These are phyloP conservation scores for Drosophila lutescens DNA, from an alignment of 2,888 invertebrate genomes.

Conservation along the genomic window DNA sequence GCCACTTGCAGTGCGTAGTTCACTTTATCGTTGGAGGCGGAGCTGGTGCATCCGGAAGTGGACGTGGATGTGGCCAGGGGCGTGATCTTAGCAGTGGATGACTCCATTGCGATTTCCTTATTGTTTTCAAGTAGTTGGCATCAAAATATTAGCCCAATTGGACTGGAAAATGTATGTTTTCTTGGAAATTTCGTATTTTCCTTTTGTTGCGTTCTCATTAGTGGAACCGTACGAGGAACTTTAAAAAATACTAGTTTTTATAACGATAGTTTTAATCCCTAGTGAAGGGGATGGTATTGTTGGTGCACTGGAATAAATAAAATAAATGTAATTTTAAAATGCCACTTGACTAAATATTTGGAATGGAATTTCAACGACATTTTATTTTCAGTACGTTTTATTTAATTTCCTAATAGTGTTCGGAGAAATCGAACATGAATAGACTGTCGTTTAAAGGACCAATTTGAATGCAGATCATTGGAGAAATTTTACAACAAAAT, in stretches of 20 bases:
- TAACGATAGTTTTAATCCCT: conserved; percentile 5
- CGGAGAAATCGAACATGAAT: no score
- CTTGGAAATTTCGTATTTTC: conserved; percentile 15
- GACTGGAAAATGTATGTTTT: conserved; percentile 8
- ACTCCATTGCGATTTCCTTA: conserved; percentile 47
- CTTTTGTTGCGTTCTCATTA: conserved; percentile 47
- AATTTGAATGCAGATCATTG: no score
- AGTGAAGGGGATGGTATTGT: no score
- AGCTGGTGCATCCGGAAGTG: conserved; percentile 1
- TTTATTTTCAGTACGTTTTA: no score
- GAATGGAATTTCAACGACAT: no score
- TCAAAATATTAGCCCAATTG: background rate
- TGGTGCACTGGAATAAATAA: no score
- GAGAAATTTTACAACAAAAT: no score
- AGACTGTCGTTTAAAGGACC: no score
- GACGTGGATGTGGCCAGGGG: conserved; percentile 27
- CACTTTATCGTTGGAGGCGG: conserved; percentile 52
- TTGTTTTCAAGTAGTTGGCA: background rate
- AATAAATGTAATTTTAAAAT: no score
- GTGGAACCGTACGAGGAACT: background rate
- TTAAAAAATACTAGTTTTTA: background rate
- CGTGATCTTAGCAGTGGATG: conserved; percentile 20
- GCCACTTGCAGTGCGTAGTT: conserved; percentile 87
- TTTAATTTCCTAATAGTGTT: no score
- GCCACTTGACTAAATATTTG: no score